Evolutionary conservation across 1,140 invertebrate species (phyloP).

Genomic region (Drosophila subpulchrella): DNA sequence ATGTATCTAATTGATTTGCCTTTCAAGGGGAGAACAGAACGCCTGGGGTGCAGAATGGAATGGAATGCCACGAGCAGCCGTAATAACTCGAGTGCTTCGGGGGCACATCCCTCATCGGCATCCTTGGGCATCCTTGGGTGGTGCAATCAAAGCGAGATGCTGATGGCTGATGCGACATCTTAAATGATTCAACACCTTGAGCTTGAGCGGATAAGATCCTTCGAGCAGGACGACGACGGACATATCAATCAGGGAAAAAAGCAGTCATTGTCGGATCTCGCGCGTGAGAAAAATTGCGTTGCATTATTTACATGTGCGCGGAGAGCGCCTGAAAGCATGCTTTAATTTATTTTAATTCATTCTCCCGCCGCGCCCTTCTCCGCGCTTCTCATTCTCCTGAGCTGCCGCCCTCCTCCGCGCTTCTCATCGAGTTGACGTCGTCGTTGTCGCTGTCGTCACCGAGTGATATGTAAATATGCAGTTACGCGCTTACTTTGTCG

Average conservation of each 20-base stretch:
- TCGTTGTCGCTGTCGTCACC: conserved; percentile 27
- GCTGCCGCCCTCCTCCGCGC: not conserved
- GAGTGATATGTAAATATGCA: conserved; percentile 83
- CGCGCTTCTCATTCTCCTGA: not conserved
- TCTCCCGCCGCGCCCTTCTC: conserved; percentile 32
- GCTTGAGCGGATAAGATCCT: conserved; percentile 68
- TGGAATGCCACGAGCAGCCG: conserved; percentile 61
- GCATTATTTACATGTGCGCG: conserved; percentile 77
- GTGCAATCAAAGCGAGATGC: conserved; percentile 62
- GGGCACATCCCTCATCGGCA: conserved; percentile 42
- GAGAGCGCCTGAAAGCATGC: conserved; percentile 75
- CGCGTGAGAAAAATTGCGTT: conserved; percentile 75
- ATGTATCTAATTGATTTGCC: conserved; percentile 70
- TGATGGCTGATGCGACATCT: conserved; percentile 46
- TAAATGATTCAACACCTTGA: conserved; percentile 81
- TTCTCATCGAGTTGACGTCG: conserved; percentile 14
- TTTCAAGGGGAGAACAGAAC: conserved; percentile 1
- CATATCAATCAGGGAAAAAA: conserved; percentile 69
- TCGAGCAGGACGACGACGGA: conserved; percentile 45
- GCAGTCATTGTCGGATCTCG: conserved; percentile 28
- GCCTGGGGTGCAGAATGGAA: conserved; percentile 15
- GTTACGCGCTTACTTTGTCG: conserved; percentile 81
- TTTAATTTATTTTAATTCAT: conserved; percentile 83
- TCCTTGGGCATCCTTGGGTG: conserved; percentile 25
- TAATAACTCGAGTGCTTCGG: conserved; percentile 65